These are phyloP conservation scores for Ploceus nigricollis DNA, from an alignment of 2,113 vertebrate genomes.

Conservation along the genomic window DNA sequence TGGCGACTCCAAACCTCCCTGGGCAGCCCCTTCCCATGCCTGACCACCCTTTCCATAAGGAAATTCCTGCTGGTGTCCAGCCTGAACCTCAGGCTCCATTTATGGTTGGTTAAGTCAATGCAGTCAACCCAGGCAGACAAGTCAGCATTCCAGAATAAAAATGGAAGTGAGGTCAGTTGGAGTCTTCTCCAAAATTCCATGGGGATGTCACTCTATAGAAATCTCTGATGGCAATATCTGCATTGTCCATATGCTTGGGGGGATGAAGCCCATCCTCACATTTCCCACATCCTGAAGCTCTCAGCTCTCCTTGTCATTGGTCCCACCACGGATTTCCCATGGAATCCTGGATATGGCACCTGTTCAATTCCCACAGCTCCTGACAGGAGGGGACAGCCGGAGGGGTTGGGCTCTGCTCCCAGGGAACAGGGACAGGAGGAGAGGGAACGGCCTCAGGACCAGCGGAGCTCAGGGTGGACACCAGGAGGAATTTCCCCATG, in stretches of 20 bases:
- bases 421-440: neutral
- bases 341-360: neutral
- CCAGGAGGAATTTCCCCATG: rapidly evolving
- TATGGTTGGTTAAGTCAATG: no score
- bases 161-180: neutral
- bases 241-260: neutral
- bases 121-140: rapidly evolving
- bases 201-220: neutral
- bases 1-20: neutral
- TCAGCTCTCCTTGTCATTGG: neutral
- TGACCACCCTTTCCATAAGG: neutral
- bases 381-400: rapidly evolving
- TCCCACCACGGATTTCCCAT: neutral
- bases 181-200: neutral
- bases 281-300: neutral
- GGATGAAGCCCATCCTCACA: neutral
- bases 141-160: neutral
- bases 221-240: neutral
- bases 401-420: rapidly evolving
- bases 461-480: rapidly evolving
- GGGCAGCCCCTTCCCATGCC: rapidly evolving
- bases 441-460: neutral
- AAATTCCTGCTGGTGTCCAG: neutral
- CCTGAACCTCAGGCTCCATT: neutral
- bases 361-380: neutral